Base-by-base conservation (phyloP, 2,888 invertebrate genomes). In the Endotricha flammealis region DNA sequence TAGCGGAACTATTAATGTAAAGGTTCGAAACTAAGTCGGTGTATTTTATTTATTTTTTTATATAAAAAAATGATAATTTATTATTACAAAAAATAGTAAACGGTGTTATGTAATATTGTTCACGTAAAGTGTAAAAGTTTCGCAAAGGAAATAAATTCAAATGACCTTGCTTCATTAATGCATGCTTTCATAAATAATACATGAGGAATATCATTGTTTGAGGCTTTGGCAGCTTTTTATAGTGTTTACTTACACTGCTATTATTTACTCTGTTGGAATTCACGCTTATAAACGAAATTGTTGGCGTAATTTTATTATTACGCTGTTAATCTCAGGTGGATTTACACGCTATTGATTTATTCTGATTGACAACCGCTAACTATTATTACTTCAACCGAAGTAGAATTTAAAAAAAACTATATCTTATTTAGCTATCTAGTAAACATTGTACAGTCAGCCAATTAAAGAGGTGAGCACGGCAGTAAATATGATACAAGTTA, bases 141-240 rank as follows among this genome's bases (percentile, higher is more conserved):
- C 48, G 44, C 43, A 52, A 65, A 70, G 74, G 60, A 75, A 79
- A 80, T 74, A 66, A 68, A 78, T 79, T 74, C 74, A 73, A 68
- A 70, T 73, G 83, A 81, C 81, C 83, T 82, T 82, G 82, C 68
- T 68, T 78, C 77, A 80, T 83, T 80, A 80, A 79, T 74, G 71
- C 75, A 48, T 49, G 53, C 50, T 49, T 55, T 48, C 51, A 76
- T 81, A 73, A 71, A 83, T 82, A 68, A 83, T 64, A 81, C 78
- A 80, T 80, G 79, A 78, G 72, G 63, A 71, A 75, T 70, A 78
- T 75, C 72, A 74, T 73, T 75, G 78, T 75, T 70, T 54, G 62
- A 61, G 60, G 66, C 58, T 64, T 62, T 54, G 64, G 64, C 65
- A 51, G 61, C 63, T 66, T 71, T 72, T 76, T 72, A 64, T 59